Base-by-base conservation (phyloP, 2,113 vertebrate species). In the Callospermophilus lateralis region DNA sequence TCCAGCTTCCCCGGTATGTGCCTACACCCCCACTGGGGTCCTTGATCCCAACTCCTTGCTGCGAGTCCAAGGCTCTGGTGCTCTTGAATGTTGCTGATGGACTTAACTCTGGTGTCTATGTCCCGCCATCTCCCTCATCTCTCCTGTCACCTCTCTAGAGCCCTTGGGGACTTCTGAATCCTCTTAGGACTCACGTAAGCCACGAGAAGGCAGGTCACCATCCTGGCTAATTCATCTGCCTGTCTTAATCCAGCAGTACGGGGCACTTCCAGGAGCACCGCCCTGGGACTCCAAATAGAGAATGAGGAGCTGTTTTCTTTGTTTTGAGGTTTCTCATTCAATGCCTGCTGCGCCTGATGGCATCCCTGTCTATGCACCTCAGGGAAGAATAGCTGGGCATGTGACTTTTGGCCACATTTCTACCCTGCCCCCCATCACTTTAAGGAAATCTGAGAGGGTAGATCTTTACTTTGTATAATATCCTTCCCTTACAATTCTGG, bases 241-340 rank as follows among this genome's bases (percentile, higher is more conserved):
- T 7, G 0, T 11, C n/a, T 51, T 16, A 2, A 2, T 24, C n/a
- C n/a, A 11, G 22, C 8, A 30, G 12, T 15, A 16, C 2, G 1
- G 1, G 16, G 17, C 6, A 3, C 12, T 19, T 53, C 8, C 2
- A 19, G 1, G 42, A 94, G 8, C 37, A 39, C 17, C 26, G 20
- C 10, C 24, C 42, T 37, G 24, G 32, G 16, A 19, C 45, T 74
- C 65, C 51, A 13, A 19, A 30, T 4, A 20, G 22, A 15, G 26
- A 61, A 24, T 0, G 4, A 8, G 53, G 80, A 2, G 39, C 2
- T 13, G 11, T 11, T 63, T 34, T 34, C 26, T 70, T 34, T 84
- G 72, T 34, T 55, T n/a, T 19, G 4, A 45, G 48, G 22, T 67
- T 81, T n/a, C 17, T 55, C 61, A 78, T 8, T 3, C 32, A 15